Base-by-base conservation (phyloP, 2,797 vertebrate species). In the Dipus sagitta region DNA sequence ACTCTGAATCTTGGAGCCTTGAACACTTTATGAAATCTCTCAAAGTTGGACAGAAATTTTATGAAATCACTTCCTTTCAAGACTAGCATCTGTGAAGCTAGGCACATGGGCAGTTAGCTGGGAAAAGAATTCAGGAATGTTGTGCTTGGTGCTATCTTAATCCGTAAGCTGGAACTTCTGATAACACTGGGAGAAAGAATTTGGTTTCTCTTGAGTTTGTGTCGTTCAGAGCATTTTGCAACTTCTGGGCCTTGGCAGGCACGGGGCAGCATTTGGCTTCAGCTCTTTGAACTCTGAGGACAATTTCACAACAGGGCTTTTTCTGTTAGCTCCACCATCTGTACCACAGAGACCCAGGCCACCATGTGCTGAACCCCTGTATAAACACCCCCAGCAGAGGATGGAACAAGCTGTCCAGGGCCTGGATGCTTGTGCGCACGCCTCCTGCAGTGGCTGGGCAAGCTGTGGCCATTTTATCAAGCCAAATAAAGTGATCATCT, bases 151-250 rank as follows among this genome's bases (percentile, higher is more conserved):
- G 58, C 90, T 92, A 6, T 85, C 77, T 92, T 84, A 74, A 92
- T 91, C 78, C 74, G 4, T 72, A 81, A 92, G 47, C n/a, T 23
- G 68, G 42, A 95, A 87, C 74, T 65, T n/a, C 72, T 89, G 77
- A 86, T 92, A 87, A 84, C n/a, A 28, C 47, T 81, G 47, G 12
- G n/a, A 90, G 54, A 67, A 80, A 92, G 60, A 95, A 11, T 88
- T 85, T 71, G 54, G 13, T 81, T 91, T 20, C 21, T 84, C 80
- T 42, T 18, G 34, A 47, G 47, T 93, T 86, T 91, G 89, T 75
- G n/a, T 74, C 93, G 79, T 77, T 88, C 10, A 32, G 21, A 70
- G 62, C 76, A 4, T 97, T 96, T 95, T 96, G 95, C 92, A 95
- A 94, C 82, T 78, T 74, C 91, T 52, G 60, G n/a, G 3, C 90